Evolutionary conservation across 2,113 vertebrate genomes (phyloP).

Genomic region (Phasianus colchicus): DNA sequence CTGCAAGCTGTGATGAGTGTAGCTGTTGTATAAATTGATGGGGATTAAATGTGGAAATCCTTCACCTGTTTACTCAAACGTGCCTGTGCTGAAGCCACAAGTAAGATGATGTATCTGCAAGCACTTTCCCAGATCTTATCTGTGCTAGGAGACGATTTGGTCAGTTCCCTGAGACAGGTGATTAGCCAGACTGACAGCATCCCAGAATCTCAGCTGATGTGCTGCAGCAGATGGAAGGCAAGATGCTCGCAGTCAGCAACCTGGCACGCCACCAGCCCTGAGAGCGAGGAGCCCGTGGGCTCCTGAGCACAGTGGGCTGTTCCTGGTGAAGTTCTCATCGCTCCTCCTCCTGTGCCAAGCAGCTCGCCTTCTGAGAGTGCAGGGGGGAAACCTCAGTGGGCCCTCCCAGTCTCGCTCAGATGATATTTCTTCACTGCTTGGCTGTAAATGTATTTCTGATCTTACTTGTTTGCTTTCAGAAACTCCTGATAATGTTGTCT

Average conservation of each 20-base stretch:
- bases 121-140: neutral
- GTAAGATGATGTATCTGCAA: neutral
- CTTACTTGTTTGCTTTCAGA: neutral
- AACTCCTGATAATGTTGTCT: neutral
- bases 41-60: conserved; percentile 19
- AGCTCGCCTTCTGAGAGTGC: neutral
- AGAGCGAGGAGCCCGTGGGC: neutral
- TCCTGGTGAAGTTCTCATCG: neutral
- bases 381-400: neutral
- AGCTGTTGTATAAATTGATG: neutral
- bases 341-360: neutral
- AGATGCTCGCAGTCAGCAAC: neutral
- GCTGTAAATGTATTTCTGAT: neutral
- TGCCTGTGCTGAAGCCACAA: neutral
- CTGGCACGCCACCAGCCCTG: neutral
- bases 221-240: neutral
- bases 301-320: neutral
- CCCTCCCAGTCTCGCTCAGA: fast-evolving
- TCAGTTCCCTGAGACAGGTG: neutral
- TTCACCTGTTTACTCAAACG: conserved; percentile 22
- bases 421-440: neutral
- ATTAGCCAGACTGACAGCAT: neutral
- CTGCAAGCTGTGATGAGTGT: conserved; percentile 6
- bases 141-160: neutral
- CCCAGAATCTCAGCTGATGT: neutral